Conservation (phyloP, 2,113 vertebrate genomes). For the Fukomys damarensis region DNA sequence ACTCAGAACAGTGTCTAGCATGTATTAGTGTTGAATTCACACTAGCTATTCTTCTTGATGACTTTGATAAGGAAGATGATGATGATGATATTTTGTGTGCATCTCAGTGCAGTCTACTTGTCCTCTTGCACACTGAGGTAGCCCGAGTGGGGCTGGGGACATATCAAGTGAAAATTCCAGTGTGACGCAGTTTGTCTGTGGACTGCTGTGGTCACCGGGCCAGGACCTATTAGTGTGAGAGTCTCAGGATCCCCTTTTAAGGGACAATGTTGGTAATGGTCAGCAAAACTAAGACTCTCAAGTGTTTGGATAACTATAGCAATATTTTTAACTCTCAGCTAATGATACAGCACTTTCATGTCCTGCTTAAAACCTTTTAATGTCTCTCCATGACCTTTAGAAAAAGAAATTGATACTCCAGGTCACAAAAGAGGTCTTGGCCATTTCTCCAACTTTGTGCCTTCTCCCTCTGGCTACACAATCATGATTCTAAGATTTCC, state of each 20-base stretch:
- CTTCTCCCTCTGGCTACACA: not conserved
- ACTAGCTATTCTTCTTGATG: not conserved
- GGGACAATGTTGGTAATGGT: no score
- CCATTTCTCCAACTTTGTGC: rapidly evolving
- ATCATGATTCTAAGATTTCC: not conserved
- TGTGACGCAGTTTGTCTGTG: not conserved
- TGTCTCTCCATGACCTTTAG: not conserved
- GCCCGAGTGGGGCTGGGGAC: not conserved
- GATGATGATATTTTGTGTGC: not conserved
- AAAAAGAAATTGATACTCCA: not conserved
- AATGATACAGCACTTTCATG: not conserved
- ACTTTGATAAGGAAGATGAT: not conserved
- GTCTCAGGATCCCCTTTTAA: not conserved
- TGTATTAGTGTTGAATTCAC: not conserved
- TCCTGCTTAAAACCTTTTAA: not conserved
- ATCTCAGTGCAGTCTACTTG: not conserved
- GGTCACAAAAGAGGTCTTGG: not conserved
- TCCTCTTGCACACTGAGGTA: not conserved
- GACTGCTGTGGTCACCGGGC: not conserved
- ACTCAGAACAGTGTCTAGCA: not conserved
- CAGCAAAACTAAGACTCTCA: not conserved
- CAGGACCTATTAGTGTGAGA: not conserved
- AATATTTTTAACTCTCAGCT: not conserved
- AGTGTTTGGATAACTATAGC: not conserved
- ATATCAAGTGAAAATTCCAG: not conserved